Evolutionary conservation across 2,113 vertebrate species (phyloP).

Genomic region (Mesitornis unicolor): DNA sequence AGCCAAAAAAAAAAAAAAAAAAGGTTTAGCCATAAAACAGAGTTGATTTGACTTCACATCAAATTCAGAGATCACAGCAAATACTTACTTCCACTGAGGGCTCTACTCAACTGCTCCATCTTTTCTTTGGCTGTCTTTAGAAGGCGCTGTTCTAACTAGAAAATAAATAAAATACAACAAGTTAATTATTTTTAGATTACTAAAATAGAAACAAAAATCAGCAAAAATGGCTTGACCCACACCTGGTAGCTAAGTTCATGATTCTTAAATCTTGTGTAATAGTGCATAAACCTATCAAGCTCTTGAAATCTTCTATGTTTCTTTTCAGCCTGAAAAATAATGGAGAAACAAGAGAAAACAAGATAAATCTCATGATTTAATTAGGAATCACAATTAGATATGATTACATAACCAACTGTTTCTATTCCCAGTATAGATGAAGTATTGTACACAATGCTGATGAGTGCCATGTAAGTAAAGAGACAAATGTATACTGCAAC

Average conservation of each 20-base stretch:
- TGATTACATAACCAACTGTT: background rate
- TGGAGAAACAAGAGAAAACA: background rate
- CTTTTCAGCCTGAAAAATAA: slow-evolving; percentile 89
- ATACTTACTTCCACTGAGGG: slow-evolving; percentile 90
- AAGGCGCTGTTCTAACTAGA: slow-evolving; percentile 94
- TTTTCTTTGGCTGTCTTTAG: slow-evolving; percentile 99
- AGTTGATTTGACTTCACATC: background rate
- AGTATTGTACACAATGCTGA: background rate
- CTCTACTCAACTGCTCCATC: slow-evolving; percentile 97
- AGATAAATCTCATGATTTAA: background rate
- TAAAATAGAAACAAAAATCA: background rate
- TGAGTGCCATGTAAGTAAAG: background rate
- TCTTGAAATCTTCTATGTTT: slow-evolving; percentile 98
- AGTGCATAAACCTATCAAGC: slow-evolving; percentile 99
- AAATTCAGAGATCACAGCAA: background rate
- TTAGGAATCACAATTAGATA: background rate
- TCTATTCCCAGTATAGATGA: background rate
- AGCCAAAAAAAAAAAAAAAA: background rate
- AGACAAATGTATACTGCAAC: background rate
- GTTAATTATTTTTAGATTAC: background rate
- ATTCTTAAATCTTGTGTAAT: slow-evolving; percentile 98
- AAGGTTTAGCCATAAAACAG: background rate
- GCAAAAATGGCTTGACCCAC: slow-evolving; percentile 44
- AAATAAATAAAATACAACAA: slow-evolving; percentile 30
- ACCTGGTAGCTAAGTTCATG: slow-evolving; percentile 99